These are phyloP conservation scores for Malachius bipustulatus DNA, from an alignment of 2,888 invertebrate species.

Conservation along the genomic window DNA sequence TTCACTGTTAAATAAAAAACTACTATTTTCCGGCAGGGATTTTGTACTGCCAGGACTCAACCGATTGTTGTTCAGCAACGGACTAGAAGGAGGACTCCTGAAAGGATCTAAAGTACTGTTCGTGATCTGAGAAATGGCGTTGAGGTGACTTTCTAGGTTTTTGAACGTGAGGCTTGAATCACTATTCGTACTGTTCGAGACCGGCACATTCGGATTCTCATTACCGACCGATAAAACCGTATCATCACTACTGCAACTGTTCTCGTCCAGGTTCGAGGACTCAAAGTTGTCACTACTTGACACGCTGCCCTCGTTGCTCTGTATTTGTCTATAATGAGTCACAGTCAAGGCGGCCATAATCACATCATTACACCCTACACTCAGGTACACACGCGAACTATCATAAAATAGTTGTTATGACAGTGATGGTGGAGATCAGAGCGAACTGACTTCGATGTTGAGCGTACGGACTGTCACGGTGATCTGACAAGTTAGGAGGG, in stretches of 20 bases:
- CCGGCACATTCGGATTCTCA: conserved; percentile 43
- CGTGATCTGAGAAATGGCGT: conserved; percentile 54
- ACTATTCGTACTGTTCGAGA: conserved; percentile 11
- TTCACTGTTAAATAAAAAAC: conserved; percentile 22
- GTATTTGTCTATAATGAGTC: conserved; percentile 27
- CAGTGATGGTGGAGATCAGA: no score
- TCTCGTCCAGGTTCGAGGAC: conserved; percentile 41
- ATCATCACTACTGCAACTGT: conserved; percentile 62
- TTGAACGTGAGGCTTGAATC: conserved; percentile 46
- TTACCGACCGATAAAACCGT: conserved; percentile 74
- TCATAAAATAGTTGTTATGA: no score
- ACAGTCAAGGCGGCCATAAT: conserved; percentile 29
- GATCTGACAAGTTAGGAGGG: conserved; percentile 29
- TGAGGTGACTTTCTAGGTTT: conserved; percentile 56
- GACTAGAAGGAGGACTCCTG: conserved; percentile 26
- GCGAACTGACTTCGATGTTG: conserved; percentile 29
- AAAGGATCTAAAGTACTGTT: conserved; percentile 37
- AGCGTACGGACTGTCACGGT: conserved; percentile 31
- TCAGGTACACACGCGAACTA: no score
- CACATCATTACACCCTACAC: background rate
- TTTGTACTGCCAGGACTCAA: conserved; percentile 34
- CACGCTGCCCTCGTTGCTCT: conserved; percentile 30
- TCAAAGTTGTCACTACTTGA: conserved; percentile 33
- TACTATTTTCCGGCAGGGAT: conserved; percentile 26
- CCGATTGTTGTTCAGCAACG: conserved; percentile 25